Percentiles rank a stretch among this genome's conserved stretches.
Evolutionary conservation across 1,140 invertebrate genomes (phyloP).

Genomic region (Papilio xuthus): DNA sequence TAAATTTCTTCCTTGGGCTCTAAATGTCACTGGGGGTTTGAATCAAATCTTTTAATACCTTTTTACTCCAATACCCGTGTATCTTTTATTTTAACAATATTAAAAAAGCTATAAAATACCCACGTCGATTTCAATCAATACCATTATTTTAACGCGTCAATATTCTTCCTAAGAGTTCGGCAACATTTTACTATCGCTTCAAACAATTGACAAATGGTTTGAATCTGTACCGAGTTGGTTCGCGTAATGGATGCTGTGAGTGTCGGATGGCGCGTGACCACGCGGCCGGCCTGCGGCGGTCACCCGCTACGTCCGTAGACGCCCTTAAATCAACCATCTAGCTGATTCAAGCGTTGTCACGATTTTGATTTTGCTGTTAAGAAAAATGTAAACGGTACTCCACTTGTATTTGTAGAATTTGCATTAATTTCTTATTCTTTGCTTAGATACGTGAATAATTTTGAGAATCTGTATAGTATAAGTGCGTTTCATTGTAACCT

Average conservation of each 20-base stretch:
- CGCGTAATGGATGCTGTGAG: slow-evolving; percentile 43
- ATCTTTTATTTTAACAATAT: too few relatives aligned
- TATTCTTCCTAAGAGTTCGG: slow-evolving; percentile 24
- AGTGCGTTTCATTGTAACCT: too few relatives aligned
- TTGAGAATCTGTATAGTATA: too few relatives aligned
- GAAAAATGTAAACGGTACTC: slow-evolving; percentile 25
- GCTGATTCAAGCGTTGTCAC: slow-evolving; percentile 26
- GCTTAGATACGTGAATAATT: not conserved
- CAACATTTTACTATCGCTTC: slow-evolving; percentile 12
- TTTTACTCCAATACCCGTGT: too few relatives aligned
- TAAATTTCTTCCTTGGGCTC: too few relatives aligned
- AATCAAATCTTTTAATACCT: too few relatives aligned
- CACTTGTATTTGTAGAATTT: not conserved
- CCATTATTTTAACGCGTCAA: slow-evolving; percentile 23
- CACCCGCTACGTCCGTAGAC: slow-evolving; percentile 22
- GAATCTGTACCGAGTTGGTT: slow-evolving; percentile 47
- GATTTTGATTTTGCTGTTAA: slow-evolving; percentile 37
- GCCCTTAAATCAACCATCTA: slow-evolving; percentile 20
- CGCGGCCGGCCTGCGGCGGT: slow-evolving; percentile 46
- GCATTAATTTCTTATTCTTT: not conserved
- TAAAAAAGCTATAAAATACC: not conserved
- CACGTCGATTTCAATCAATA: not conserved
- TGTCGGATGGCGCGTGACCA: slow-evolving; percentile 55
- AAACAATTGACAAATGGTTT: slow-evolving; percentile 50
- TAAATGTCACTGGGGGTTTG: too few relatives aligned